Conservation (phyloP, 2,888 invertebrate genomes). For the Xestia ashworthii region DNA sequence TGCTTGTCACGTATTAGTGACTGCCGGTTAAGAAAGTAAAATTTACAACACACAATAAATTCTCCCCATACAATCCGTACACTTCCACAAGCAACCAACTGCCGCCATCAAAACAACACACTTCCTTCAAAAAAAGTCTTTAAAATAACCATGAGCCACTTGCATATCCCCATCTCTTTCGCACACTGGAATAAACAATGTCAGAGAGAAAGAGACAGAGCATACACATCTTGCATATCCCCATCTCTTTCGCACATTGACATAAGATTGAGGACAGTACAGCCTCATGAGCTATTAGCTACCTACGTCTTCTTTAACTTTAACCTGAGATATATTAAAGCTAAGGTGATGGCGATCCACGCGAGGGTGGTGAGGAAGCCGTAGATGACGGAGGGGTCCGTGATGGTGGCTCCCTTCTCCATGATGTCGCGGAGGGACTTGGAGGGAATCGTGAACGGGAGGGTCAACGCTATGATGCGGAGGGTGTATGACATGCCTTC, state of each 20-base stretch:
- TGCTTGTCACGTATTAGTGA: too few relatives aligned
- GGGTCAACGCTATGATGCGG: constrained; percentile 91
- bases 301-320: constrained; percentile 79
- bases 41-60: not conserved
- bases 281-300: not conserved
- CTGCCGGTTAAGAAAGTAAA: not conserved
- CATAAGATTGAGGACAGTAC: not conserved
- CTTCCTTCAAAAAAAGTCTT: not conserved
- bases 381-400: constrained; percentile 92
- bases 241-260: not conserved
- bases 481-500: constrained; percentile 92
- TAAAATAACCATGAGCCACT: not conserved
- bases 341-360: constrained; percentile 92
- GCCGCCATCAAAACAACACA: not conserved
- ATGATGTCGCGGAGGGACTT: constrained; percentile 94
- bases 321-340: constrained; percentile 89
- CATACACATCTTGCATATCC: not conserved
- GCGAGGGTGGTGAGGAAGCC: constrained; percentile 93
- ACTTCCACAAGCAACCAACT: not conserved
- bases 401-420: constrained; percentile 93
- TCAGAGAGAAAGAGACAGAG: not conserved
- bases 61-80: not conserved
- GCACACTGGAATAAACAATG: not conserved
- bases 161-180: not conserved
- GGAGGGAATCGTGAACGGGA: constrained; percentile 96